Percentiles rank a stretch among this genome's conserved stretches.
These are phyloP conservation scores for Leptosomus discolor DNA, from an alignment of 2,113 vertebrate genomes.

Conservation along the genomic window DNA sequence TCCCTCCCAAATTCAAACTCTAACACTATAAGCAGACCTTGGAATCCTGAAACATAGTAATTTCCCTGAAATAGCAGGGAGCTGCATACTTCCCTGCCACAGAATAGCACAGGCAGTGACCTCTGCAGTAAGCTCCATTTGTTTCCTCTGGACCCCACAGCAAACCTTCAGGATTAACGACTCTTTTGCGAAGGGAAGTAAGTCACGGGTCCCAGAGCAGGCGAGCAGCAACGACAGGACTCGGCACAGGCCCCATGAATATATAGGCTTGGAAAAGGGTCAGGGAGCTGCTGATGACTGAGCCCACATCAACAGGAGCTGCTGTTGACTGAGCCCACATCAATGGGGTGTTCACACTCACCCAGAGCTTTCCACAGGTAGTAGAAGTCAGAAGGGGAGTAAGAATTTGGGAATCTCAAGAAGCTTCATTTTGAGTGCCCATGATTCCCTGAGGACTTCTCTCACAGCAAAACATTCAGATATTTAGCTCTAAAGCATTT, in stretches of 20 bases:
- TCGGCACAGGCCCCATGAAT: rapidly evolving
- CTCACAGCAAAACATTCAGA: background rate
- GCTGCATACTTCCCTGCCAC: rapidly evolving
- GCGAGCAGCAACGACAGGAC: rapidly evolving
- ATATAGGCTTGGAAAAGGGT: rapidly evolving
- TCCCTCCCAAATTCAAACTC: background rate
- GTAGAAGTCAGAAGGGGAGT: background rate
- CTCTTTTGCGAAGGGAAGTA: rapidly evolving
- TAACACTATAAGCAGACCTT: background rate
- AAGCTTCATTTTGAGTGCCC: background rate
- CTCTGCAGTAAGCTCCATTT: rapidly evolving
- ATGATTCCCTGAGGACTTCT: background rate
- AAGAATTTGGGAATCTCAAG: background rate
- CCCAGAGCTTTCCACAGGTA: background rate
- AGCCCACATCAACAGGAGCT: background rate
- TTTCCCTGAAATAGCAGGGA: background rate
- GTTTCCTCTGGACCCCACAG: background rate
- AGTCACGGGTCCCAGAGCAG: rapidly evolving
- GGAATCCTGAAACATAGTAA: background rate
- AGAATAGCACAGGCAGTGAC: background rate
- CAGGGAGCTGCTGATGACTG: background rate
- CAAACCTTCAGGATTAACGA: background rate
- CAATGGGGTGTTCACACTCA: rapidly evolving
- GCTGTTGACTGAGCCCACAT: background rate
- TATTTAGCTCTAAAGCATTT: background rate